phyloP scores from a whole-genome alignment of 1,140 invertebrate species.

The Pseudomyrmex concolor region DNA sequence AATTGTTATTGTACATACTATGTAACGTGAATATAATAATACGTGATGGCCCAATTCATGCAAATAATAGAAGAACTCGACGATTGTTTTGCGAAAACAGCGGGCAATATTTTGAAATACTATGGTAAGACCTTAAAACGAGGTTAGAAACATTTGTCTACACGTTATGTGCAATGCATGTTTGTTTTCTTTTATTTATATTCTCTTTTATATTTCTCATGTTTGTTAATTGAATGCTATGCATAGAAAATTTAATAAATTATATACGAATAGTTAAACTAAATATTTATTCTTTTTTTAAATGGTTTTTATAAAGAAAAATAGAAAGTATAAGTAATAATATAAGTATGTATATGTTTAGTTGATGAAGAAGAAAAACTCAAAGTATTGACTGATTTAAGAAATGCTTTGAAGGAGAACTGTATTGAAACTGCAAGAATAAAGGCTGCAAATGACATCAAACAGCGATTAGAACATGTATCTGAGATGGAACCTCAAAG shows the following conservation, averaged over 20 bases:
- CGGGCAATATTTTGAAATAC: constrained; percentile 65
- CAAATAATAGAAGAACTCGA: constrained; percentile 53
- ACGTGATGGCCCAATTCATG: constrained; percentile 47
- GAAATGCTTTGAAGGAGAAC: constrained; percentile 48
- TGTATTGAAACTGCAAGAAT: constrained; percentile 9
- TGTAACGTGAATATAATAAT: not conserved
- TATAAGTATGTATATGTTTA: constrained; percentile 34
- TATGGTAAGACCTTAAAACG: constrained; percentile 61
- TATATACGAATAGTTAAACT: too few relatives aligned
- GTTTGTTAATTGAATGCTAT: too few relatives aligned
- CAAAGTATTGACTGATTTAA: constrained; percentile 56
- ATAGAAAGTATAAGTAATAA: not conserved
- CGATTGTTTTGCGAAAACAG: constrained; percentile 66
- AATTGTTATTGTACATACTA: not conserved
- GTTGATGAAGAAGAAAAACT: constrained; percentile 37
- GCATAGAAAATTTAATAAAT: too few relatives aligned
- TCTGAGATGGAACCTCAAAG: not conserved
- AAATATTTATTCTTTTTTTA: too few relatives aligned
- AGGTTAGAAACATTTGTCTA: constrained; percentile 31
- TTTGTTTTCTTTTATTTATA: too few relatives aligned
- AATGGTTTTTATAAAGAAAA: too few relatives aligned
- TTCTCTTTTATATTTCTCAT: too few relatives aligned
- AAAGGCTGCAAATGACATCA: constrained; percentile 20
- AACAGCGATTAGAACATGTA: constrained; percentile 1
- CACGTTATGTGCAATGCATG: too few relatives aligned